A percentile compares a stretch with the other conserved stretches of the same genome.
Evolutionary conservation across 2,888 invertebrate genomes (phyloP).

Genomic region (Malthinus seriepunctatus): DNA sequence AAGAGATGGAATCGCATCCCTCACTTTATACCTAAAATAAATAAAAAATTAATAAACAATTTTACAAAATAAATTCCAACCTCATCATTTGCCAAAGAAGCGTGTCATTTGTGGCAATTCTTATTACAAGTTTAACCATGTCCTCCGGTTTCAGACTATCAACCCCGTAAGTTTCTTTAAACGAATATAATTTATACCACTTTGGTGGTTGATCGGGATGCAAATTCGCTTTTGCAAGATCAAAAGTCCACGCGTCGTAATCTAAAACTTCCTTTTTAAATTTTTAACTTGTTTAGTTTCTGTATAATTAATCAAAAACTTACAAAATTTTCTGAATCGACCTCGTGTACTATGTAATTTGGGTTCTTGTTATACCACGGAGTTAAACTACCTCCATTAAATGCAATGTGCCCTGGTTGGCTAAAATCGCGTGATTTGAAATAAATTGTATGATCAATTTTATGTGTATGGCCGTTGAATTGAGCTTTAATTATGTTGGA

Average conservation of each 20-base stretch:
- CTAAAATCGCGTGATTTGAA: constrained; percentile 60
- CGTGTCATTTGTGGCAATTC: constrained; percentile 48
- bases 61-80: too few relatives aligned
- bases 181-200: constrained; percentile 76
- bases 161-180: constrained; percentile 63
- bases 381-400: constrained; percentile 85
- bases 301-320: background rate
- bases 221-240: constrained; percentile 72
- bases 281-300: background rate
- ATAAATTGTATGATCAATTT: constrained; percentile 73
- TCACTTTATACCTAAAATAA: background rate
- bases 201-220: constrained; percentile 60
- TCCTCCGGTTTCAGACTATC: constrained; percentile 49
- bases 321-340: constrained; percentile 47
- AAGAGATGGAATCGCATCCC: constrained; percentile 23
- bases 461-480: constrained; percentile 83
- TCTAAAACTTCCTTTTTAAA: constrained; percentile 60
- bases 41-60: too few relatives aligned
- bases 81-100: too few relatives aligned
- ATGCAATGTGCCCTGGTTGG: constrained; percentile 69
- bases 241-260: constrained; percentile 73
- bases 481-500: constrained; percentile 84
- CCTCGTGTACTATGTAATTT: constrained; percentile 54
- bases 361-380: constrained; percentile 62
- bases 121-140: constrained; percentile 48